Evolutionary conservation across 2,797 vertebrate genomes (phyloP).

Genomic region (Semotilus atromaculatus): DNA sequence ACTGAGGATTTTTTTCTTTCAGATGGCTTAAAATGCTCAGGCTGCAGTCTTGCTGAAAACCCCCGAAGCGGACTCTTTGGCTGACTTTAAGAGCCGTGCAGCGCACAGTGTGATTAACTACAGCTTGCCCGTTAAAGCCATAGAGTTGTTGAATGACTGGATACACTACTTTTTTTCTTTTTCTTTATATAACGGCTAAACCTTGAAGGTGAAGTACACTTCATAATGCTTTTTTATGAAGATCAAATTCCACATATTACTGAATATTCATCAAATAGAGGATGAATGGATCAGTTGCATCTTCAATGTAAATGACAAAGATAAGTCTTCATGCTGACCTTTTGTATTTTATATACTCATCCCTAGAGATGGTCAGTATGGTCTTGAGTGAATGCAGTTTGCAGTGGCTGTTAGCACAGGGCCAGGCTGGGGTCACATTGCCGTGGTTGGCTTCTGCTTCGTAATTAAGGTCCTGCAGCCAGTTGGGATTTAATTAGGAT

Average conservation of each 20-base stretch:
- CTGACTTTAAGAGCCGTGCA: slow-evolving; percentile 27
- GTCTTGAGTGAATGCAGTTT: slow-evolving; percentile 12
- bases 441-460: slow-evolving; percentile 13
- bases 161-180: not conserved
- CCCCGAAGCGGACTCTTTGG: slow-evolving; percentile 25
- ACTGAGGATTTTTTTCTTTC: slow-evolving; percentile 15
- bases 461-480: slow-evolving; percentile 21
- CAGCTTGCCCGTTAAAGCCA: slow-evolving; percentile 13
- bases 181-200: not conserved
- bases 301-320: not conserved
- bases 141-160: slow-evolving; percentile 10
- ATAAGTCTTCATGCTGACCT: not conserved
- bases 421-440: slow-evolving; percentile 24
- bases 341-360: not conserved
- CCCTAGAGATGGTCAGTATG: not conserved
- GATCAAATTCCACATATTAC: not conserved
- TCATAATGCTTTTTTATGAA: not conserved
- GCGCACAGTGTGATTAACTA: slow-evolving; percentile 37
- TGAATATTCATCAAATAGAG: not conserved
- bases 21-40: slow-evolving; percentile 35
- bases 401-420: not conserved
- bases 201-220: slow-evolving; percentile 14
- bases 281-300: not conserved
- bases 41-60: slow-evolving; percentile 36
- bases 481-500: slow-evolving; percentile 32